These are phyloP conservation scores for Troilus luridus DNA, from an alignment of 2,888 invertebrate species.

Conservation along the genomic window DNA sequence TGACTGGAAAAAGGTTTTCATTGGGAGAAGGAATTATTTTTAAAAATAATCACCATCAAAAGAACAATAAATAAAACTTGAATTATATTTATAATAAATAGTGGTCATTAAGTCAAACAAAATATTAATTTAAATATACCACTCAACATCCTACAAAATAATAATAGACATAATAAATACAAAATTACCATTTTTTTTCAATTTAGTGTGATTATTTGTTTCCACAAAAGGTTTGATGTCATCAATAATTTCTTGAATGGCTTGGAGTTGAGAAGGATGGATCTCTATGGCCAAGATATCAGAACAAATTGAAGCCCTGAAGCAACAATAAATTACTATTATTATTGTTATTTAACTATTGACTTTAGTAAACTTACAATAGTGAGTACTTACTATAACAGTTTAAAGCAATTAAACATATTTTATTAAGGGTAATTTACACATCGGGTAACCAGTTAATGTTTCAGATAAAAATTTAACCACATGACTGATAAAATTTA, in stretches of 20 bases:
- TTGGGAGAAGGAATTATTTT: too few relatives aligned
- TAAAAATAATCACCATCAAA: not conserved
- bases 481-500: too few relatives aligned
- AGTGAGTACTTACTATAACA: not conserved
- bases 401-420: too few relatives aligned
- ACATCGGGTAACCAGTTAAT: too few relatives aligned
- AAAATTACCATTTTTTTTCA: conserved; percentile 8
- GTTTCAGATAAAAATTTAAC: too few relatives aligned
- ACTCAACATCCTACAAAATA: not conserved
- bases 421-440: too few relatives aligned
- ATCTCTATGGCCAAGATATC: conserved; percentile 52
- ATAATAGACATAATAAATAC: not conserved
- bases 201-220: not conserved
- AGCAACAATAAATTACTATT: not conserved
- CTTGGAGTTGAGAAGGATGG: conserved; percentile 18
- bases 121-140: not conserved
- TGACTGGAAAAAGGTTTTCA: too few relatives aligned
- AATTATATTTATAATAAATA: not conserved
- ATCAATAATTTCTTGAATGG: conserved; percentile 11
- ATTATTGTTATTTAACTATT: not conserved
- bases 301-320: conserved; percentile 36
- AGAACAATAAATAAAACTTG: not conserved
- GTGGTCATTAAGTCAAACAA: not conserved
- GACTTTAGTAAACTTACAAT: not conserved
- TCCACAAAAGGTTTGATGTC: conserved; percentile 20